Base-by-base conservation (phyloP, 2,113 vertebrate species). In the Catharus bicknelli region DNA sequence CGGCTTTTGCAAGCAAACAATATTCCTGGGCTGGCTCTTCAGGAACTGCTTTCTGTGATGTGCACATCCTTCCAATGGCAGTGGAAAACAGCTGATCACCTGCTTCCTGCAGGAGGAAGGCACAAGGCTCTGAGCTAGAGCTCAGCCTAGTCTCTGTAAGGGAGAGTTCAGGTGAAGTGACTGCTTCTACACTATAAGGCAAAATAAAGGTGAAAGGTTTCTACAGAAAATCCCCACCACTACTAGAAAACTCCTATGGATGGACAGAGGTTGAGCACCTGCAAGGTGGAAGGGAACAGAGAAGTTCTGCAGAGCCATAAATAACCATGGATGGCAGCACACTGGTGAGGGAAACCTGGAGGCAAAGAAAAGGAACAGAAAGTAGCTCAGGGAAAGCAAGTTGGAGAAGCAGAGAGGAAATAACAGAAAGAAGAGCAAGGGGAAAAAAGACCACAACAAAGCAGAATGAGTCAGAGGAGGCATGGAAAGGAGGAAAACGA, bases 151-250 rank as follows among this genome's bases (percentile, higher is more conserved):
- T 5, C 5, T 8, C 51, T 34, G 29, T 36, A 55, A 74, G 9
- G 38, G 29, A 34, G n/a, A 0, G 13, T 62, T 47, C 23, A 21
- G 48, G 22, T 21, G 32, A 80, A 61, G 42, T 7, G 47, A 32
- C 51, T 4, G 16, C 19, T 45, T 47, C 59, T 23, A 4, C 0
- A 0, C 29, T 11, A 17, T 0, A 0, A 80, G 29, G 45, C 29
- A 82, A 63, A 69, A 30, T 45, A 36, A 30, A 43, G 36, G 27
- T 1, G 5, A 14, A 17, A 64, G 36, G 42, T 29, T 73, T 50
- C 63, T 26, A 2, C 0, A 32, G 45, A 18, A 68, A 73, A 64
- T 14, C 36, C 29, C 45, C 64, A 70, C 14, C 14, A 16, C 27
- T 25, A 16, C 18, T 11, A 23, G 20, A 57, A 38, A 62, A 25